Evolutionary conservation across 2,113 vertebrate genomes (phyloP).

Genomic region (Synchiropus splendidus): DNA sequence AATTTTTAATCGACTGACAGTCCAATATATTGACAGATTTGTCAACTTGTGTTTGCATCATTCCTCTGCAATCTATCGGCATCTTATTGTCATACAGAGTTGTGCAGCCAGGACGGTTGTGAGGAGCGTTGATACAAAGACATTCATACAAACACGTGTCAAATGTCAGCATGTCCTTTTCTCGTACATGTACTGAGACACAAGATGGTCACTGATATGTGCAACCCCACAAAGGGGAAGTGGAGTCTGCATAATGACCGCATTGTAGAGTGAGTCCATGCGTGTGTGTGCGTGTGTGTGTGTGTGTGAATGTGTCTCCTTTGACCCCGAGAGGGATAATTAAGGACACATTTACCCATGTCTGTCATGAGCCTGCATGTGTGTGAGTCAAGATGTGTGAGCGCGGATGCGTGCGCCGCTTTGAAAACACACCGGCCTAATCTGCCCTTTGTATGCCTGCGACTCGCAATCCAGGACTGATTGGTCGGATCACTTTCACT

Average conservation of each 20-base stretch:
- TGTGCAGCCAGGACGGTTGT: no score
- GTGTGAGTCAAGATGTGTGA: slow-evolving; percentile 4
- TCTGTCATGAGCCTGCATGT: slow-evolving; percentile 23
- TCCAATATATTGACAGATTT: no score
- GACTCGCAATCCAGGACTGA: slow-evolving; percentile 47
- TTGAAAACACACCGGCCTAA: slow-evolving; percentile 36
- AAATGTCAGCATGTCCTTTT: no score
- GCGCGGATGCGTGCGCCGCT: slow-evolving; percentile 13
- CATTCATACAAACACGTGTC: no score
- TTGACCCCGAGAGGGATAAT: slow-evolving; percentile 52
- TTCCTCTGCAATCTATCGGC: no score
- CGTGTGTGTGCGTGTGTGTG: slow-evolving; percentile 9
- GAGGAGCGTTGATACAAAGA: no score
- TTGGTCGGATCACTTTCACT: slow-evolving; percentile 64
- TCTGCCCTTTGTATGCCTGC: slow-evolving; percentile 49
- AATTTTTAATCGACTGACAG: no score
- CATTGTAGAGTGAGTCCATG: slow-evolving; percentile 32
- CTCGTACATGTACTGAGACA: slow-evolving; percentile 6
- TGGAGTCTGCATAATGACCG: slow-evolving; percentile 40
- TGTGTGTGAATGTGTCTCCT: slow-evolving; percentile 26
- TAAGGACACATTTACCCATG: slow-evolving; percentile 54
- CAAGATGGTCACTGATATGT: slow-evolving; percentile 32
- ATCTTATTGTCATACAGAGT: no score
- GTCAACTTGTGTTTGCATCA: no score
- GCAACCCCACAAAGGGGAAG: slow-evolving; percentile 24